Conservation (phyloP, 2,113 vertebrate genomes). For the Diphyllodes magnificus region DNA sequence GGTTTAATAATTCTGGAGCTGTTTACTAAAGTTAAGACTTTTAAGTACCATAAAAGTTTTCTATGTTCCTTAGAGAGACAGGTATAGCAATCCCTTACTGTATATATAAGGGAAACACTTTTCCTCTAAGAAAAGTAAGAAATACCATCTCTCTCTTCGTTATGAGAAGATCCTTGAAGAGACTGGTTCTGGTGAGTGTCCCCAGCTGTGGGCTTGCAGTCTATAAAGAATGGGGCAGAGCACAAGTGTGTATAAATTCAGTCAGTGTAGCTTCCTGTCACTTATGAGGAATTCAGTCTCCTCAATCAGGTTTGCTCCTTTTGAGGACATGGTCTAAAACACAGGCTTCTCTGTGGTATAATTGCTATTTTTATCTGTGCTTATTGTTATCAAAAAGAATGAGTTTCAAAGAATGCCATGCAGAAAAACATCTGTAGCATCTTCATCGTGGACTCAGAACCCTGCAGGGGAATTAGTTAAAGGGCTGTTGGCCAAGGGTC, state of each 20-base stretch:
- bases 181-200: neutral
- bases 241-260: neutral
- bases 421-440: fast-evolving
- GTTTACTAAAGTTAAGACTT: neutral
- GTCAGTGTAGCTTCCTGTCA: neutral
- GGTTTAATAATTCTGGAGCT: neutral
- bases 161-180: neutral
- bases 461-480: neutral
- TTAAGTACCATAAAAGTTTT: neutral
- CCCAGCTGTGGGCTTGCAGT: neutral
- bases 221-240: neutral
- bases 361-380: neutral
- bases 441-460: neutral
- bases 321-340: neutral
- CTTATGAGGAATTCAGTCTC: neutral
- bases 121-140: neutral
- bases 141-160: neutral
- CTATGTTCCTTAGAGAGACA: neutral
- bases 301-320: fast-evolving
- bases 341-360: neutral
- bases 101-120: neutral
- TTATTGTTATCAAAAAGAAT: neutral
- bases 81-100: neutral
- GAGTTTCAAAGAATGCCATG: neutral
- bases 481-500: neutral